These are phyloP conservation scores for Terrapene triunguis DNA, from an alignment of 2,113 vertebrate species.

Conservation along the genomic window DNA sequence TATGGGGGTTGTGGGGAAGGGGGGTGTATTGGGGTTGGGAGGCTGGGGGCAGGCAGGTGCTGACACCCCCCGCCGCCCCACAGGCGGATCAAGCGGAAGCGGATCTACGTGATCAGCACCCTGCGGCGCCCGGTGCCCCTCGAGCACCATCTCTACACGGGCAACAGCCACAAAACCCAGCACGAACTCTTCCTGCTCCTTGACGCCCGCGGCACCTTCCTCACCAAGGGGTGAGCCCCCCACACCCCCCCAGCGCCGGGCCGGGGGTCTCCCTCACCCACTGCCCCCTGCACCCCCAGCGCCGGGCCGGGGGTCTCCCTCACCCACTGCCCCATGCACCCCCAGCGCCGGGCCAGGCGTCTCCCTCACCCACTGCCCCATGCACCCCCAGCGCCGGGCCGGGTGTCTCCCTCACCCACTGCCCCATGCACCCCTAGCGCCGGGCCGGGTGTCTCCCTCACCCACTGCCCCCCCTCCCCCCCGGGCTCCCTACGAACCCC, in stretches of 20 bases:
- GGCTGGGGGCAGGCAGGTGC: neutral
- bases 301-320: neutral
- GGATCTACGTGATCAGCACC: constrained; percentile 93
- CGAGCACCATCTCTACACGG: constrained; percentile 92
- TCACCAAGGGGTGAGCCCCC: constrained; percentile 87
- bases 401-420: too few species aligned
- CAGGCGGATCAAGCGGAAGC: constrained; percentile 90
- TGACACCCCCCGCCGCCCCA: neutral
- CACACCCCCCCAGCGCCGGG: neutral
- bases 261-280: rapidly evolving
- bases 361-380: rapidly evolving
- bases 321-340: neutral
- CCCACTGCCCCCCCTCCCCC: neutral
- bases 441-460: rapidly evolving
- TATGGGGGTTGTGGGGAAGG: neutral
- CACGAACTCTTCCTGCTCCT: constrained; percentile 90
- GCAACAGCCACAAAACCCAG: constrained; percentile 92
- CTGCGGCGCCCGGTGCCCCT: constrained; percentile 89
- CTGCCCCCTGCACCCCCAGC: neutral
- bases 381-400: neutral
- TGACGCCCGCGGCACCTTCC: constrained; percentile 86
- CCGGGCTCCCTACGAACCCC: neutral
- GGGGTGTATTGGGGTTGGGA: neutral
- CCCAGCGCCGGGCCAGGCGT: neutral
- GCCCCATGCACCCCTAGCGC: too few species aligned